Conservation (phyloP, 2,113 vertebrate genomes). For the Chroicocephalus ridibundus region DNA sequence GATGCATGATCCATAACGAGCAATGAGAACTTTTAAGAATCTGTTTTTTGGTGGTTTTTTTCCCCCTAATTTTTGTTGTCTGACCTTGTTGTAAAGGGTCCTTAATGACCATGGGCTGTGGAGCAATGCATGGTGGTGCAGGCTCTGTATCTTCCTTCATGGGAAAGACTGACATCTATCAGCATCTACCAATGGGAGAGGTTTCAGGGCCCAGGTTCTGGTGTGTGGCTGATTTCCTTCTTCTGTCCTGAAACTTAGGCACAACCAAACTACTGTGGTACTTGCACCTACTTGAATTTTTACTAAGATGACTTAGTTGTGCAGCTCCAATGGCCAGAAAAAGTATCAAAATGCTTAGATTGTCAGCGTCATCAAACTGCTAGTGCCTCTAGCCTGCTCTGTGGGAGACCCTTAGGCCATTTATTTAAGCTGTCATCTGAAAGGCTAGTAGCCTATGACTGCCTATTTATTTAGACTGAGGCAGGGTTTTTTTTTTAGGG, state of each 20-base stretch:
- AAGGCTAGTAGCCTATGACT: not conserved
- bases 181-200: not conserved
- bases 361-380: not conserved
- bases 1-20: not conserved
- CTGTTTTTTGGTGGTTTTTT: too few species aligned
- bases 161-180: not conserved
- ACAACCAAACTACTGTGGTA: not conserved
- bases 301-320: not conserved
- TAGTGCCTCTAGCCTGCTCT: not conserved
- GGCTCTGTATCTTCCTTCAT: not conserved
- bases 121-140: not conserved
- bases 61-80: not conserved
- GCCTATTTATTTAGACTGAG: not conserved
- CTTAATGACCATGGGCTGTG: not conserved
- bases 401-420: not conserved
- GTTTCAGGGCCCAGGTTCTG: fast-evolving
- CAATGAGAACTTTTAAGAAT: not conserved
- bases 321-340: not conserved
- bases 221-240: not conserved
- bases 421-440: not conserved
- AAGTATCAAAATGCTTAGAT: not conserved
- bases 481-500: not conserved
- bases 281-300: not conserved
- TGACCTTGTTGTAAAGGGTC: not conserved
- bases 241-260: not conserved